Evolutionary conservation across 2,888 invertebrate genomes (phyloP), one percentile per base, ranked within the genome.

Genomic region (Aplocera efformata): DNA sequence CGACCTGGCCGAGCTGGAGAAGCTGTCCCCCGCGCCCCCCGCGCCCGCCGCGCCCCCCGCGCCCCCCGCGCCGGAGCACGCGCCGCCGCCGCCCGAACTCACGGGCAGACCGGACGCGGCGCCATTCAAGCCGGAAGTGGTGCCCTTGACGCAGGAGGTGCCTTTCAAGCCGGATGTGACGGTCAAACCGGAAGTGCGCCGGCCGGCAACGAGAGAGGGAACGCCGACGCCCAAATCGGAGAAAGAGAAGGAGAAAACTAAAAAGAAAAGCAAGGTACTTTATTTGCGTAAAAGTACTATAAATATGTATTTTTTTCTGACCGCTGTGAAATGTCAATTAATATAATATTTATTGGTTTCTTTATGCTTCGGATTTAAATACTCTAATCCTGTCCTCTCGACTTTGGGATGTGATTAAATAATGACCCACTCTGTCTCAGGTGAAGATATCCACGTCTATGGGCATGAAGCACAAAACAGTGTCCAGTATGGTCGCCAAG

Each of bases 401-500:
- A n/a, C n/a, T n/a, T n/a, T n/a, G n/a, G n/a, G n/a, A n/a, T n/a
- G n/a, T n/a, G n/a, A n/a, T n/a, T n/a, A n/a, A n/a, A n/a, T n/a
- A n/a, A n/a, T n/a, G n/a, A n/a, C n/a, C n/a, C n/a, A n/a, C n/a
- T 39, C 42, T 38, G 37, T 72, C 68, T 0, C 76, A 85, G 86
- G 79, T 86, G 5, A 86, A 84, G 53, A 76, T 88, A 50, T 84
- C 85, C 0, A 54, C 81, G 0, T 79, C 82, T 0, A 71, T 86
- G 41, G 83, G 86, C 0, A 61, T 91, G 67, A 92, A 92, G 64
- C 91, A 92, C 66, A 92, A 91, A 61, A 89, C 91, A 0, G 91
- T 92, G 1, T 90, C 92, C 1, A 90, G 70, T 7, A 70, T 92
- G 51, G 92, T 92, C 0, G 91, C 91, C 7, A 92, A 92, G 56